Evolutionary conservation across 2,888 invertebrate genomes (phyloP).

Genomic region (Flabesymbios commensalis): DNA sequence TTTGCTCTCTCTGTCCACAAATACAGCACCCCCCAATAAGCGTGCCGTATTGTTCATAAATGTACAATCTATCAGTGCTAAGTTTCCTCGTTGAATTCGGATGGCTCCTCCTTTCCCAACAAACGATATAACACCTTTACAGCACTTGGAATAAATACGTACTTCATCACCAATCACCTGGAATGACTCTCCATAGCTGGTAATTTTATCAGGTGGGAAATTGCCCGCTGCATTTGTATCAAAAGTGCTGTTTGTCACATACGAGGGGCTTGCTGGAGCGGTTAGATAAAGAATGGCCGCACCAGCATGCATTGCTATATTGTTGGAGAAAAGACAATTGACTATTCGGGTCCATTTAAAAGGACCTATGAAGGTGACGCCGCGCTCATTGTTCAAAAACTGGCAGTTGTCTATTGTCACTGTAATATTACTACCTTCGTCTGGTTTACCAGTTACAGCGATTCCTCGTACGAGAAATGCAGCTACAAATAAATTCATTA

Average conservation of each 20-base stretch:
- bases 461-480: slow-evolving; percentile 23
- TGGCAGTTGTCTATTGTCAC: slow-evolving; percentile 14
- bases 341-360: slow-evolving; percentile 10
- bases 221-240: not conserved
- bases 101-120: slow-evolving; percentile 39
- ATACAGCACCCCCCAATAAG: slow-evolving; percentile 33
- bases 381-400: slow-evolving; percentile 26
- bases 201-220: not conserved
- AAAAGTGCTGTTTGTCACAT: slow-evolving; percentile 6
- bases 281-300: slow-evolving; percentile 25
- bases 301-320: slow-evolving; percentile 35
- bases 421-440: not conserved
- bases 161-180: slow-evolving; percentile 34
- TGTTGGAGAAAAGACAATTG: slow-evolving; percentile 13
- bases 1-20: slow-evolving; percentile 30
- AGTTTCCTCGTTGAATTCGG: slow-evolving; percentile 30
- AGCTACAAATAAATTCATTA: slow-evolving; percentile 34
- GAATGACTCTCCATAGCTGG: slow-evolving; percentile 12
- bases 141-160: slow-evolving; percentile 32
- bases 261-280: not conserved
- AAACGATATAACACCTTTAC: slow-evolving; percentile 34
- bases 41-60: slow-evolving; percentile 37
- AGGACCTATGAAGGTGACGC: slow-evolving; percentile 24
- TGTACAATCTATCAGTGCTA: slow-evolving; percentile 21
- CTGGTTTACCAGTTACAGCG: not conserved